These are phyloP conservation scores for Malurus elegans DNA, from an alignment of 2,113 vertebrate genomes.

Conservation along the genomic window DNA sequence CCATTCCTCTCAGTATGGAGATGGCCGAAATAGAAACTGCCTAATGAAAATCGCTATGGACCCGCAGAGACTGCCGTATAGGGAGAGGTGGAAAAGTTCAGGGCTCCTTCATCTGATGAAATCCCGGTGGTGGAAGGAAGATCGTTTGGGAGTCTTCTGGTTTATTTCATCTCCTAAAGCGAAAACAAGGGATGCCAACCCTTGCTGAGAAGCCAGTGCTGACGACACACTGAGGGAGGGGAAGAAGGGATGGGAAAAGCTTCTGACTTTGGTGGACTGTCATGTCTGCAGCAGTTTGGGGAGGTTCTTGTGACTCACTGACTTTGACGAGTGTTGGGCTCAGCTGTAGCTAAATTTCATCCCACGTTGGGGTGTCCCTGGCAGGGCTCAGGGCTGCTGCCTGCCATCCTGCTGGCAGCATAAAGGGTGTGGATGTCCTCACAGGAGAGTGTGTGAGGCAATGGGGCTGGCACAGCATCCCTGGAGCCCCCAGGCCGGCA, in stretches of 20 bases:
- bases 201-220: neutral
- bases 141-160: neutral
- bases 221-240: rapidly evolving
- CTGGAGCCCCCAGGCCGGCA: rapidly evolving
- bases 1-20: neutral
- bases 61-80: neutral
- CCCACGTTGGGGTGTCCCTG: neutral
- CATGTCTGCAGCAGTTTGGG: neutral
- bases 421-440: neutral
- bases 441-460: neutral
- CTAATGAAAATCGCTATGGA: neutral
- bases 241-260: neutral
- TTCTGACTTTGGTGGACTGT: neutral
- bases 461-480: neutral
- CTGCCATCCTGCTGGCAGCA: neutral
- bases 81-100: neutral
- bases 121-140: neutral
- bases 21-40: neutral
- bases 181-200: neutral
- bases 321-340: neutral
- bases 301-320: neutral
- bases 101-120: neutral
- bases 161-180: neutral
- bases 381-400: neutral
- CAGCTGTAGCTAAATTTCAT: rapidly evolving